Conservation (phyloP, 1,140 invertebrate genomes). For the Papilio xuthus region DNA sequence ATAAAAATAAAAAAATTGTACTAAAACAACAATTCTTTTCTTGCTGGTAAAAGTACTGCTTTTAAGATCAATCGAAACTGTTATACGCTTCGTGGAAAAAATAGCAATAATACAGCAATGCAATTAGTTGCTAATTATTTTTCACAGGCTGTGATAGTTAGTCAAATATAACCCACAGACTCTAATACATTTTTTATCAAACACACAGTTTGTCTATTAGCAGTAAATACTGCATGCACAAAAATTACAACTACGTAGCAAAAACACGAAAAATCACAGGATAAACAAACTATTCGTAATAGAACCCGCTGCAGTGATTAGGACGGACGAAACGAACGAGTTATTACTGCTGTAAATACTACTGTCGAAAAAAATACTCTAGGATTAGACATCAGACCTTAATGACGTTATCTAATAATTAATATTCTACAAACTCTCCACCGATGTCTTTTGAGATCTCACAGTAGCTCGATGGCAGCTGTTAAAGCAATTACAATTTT, state of each 20-base stretch:
- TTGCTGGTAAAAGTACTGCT: no score
- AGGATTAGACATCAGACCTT: not conserved
- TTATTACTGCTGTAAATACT: no score
- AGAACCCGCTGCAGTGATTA: not conserved
- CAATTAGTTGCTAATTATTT: not conserved
- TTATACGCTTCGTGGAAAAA: not conserved
- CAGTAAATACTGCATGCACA: not conserved
- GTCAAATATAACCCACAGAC: no score
- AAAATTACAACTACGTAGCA: not conserved
- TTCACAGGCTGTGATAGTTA: not conserved
- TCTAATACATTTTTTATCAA: not conserved
- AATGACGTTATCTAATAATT: not conserved
- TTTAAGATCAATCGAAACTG: not conserved
- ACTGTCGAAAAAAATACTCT: no score
- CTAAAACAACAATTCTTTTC: no score
- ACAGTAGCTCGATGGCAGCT: not conserved
- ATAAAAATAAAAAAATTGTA: no score
- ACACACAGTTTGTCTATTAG: not conserved
- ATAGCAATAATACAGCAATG: not conserved
- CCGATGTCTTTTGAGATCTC: not conserved
- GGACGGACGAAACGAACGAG: not conserved
- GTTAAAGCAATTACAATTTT: conserved; percentile 23
- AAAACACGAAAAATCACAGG: not conserved
- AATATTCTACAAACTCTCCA: no score
- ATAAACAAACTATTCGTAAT: not conserved